phyloP scores from a whole-genome alignment of 2,888 invertebrate genomes.

The Acanthosepion pharaonis region DNA sequence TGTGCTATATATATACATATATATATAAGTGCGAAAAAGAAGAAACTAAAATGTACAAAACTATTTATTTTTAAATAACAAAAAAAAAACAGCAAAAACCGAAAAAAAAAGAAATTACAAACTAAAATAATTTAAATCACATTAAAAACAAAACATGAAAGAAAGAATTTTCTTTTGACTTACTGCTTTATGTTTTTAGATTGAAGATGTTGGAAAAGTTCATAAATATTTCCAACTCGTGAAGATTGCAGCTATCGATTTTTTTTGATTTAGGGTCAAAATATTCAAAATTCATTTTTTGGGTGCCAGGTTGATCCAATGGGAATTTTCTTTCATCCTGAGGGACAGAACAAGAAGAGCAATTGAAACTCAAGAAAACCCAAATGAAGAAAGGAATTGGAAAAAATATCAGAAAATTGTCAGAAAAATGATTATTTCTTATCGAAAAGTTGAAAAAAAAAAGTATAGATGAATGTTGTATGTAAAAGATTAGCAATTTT shows the following conservation, averaged over 20 bases:
- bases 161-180: neutral
- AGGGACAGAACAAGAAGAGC: neutral
- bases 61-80: too few relatives aligned
- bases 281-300: slow-evolving; percentile 63
- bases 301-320: neutral
- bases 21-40: too few relatives aligned
- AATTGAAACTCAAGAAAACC: neutral
- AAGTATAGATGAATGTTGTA: neutral
- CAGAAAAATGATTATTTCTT: too few relatives aligned
- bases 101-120: neutral
- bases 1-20: too few relatives aligned
- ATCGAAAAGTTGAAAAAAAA: too few relatives aligned
- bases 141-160: neutral
- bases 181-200: slow-evolving; percentile 65
- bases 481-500: neutral
- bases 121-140: neutral
- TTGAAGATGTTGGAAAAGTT: slow-evolving; percentile 62
- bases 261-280: too few relatives aligned
- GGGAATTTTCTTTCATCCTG: neutral
- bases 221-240: slow-evolving; percentile 59
- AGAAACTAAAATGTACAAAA: too few relatives aligned
- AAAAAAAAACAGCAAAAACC: too few relatives aligned
- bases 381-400: neutral
- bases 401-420: slow-evolving; percentile 1
- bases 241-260: too few relatives aligned